Evolutionary conservation across 2,113 vertebrate genomes (phyloP).

Genomic region (Onychostoma macrolepis): DNA sequence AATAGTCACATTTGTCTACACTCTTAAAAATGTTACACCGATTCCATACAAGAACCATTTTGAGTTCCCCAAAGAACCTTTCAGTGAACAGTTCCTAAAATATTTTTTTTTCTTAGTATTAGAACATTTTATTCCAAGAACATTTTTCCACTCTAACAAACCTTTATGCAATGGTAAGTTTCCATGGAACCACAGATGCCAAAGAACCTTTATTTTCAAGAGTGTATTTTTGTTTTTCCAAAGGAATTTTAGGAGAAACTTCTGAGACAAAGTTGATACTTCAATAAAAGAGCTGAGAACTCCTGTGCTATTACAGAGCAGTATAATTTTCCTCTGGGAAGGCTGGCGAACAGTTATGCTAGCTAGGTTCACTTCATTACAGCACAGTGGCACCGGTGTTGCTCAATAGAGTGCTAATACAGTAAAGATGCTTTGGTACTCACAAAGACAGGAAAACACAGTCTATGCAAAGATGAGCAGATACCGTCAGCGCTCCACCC

Average conservation of each 20-base stretch:
- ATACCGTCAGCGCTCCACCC: background rate
- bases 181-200: background rate
- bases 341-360: background rate
- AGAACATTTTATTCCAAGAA: background rate
- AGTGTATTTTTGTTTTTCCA: too few relatives aligned
- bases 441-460: conserved; percentile 3
- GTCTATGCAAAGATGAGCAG: background rate
- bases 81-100: background rate
- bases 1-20: background rate
- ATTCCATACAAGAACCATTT: background rate
- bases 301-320: background rate
- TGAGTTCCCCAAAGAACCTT: background rate
- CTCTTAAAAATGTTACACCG: background rate
- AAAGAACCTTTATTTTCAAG: too few relatives aligned
- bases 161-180: background rate
- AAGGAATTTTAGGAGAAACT: background rate
- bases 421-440: background rate
- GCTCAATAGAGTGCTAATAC: background rate
- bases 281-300: background rate
- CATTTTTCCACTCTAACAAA: background rate
- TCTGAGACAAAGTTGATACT: background rate
- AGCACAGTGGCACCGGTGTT: background rate
- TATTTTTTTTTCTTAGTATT: background rate
- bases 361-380: background rate
- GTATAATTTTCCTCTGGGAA: conserved; percentile 4